These are phyloP conservation scores for Gryon sp. DNA, from an alignment of 1,140 invertebrate species.

Conservation along the genomic window DNA sequence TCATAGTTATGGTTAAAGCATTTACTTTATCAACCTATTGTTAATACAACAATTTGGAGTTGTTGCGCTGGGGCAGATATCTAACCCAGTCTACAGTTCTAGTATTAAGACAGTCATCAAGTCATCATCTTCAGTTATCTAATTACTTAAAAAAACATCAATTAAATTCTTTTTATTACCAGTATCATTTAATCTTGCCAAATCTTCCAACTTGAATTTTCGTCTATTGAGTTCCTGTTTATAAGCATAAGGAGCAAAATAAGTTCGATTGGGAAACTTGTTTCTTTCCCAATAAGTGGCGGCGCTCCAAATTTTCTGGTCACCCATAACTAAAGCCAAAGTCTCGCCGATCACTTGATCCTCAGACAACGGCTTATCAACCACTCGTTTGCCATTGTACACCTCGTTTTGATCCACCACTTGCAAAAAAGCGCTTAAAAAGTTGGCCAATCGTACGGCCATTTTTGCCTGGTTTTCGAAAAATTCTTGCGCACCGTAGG, in stretches of 20 bases:
- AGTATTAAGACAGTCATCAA: no score
- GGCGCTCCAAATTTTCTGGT: constrained; percentile 94
- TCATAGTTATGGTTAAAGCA: no score
- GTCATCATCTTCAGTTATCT: no score
- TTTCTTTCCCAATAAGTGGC: constrained; percentile 97
- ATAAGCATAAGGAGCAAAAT: constrained; percentile 97
- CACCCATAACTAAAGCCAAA: constrained; percentile 92
- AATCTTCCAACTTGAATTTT: constrained; percentile 93
- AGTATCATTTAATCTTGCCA: constrained; percentile 88
- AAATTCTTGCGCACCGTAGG: constrained; percentile 91
- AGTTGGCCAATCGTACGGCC: constrained; percentile 95
- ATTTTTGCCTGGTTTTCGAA: constrained; percentile 97
- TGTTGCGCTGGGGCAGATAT: no score
- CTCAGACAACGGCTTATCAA: constrained; percentile 92
- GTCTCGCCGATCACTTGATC: constrained; percentile 98
- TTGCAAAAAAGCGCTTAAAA: constrained; percentile 96
- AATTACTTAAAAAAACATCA: neutral
- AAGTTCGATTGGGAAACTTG: constrained; percentile 95
- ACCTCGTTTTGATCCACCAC: constrained; percentile 95
- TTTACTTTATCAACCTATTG: no score
- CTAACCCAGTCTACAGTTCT: no score
- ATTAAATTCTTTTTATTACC: constrained; percentile 76
- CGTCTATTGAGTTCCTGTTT: constrained; percentile 89
- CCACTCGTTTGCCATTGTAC: constrained; percentile 93
- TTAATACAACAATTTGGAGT: no score